Percentiles rank a stretch among this genome's conserved stretches.
Evolutionary conservation across 2,797 vertebrate species (phyloP).

Genomic region (Emys orbicularis): DNA sequence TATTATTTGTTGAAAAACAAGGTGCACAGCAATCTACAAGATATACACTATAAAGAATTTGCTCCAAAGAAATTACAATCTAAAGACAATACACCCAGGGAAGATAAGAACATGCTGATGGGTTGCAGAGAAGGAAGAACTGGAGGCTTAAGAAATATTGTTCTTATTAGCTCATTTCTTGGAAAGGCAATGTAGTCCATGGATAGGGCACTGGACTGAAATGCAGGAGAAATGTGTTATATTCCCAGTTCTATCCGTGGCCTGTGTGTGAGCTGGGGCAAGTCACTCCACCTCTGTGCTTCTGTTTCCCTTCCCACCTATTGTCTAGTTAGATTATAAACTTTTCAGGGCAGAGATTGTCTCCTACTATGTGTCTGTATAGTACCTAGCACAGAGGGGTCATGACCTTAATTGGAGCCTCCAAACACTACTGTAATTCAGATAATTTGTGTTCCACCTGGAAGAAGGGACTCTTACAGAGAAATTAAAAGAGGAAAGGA

Average conservation of each 20-base stretch:
- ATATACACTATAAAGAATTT: not conserved
- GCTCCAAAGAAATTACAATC: not conserved
- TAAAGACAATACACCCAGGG: not conserved
- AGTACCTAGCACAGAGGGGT: not conserved
- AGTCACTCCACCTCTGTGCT: not conserved
- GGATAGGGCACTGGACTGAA: not conserved
- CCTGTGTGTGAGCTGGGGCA: not conserved
- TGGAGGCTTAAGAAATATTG: not conserved
- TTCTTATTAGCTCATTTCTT: not conserved
- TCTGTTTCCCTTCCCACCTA: not conserved
- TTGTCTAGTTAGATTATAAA: not conserved
- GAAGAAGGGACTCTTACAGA: not conserved
- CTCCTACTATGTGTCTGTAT: not conserved
- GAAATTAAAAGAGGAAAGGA: not conserved
- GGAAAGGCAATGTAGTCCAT: not conserved
- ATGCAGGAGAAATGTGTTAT: not conserved
- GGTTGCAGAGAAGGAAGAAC: not conserved
- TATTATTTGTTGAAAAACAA: not conserved
- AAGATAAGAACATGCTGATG: not conserved
- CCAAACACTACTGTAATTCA: not conserved
- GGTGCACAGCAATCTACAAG: not conserved
- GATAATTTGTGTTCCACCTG: not conserved
- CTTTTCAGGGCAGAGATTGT: not conserved
- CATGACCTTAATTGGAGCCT: not conserved
- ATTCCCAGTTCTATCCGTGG: not conserved